Evolutionary conservation across 2,888 invertebrate genomes (phyloP), one percentile per base, ranked within the genome.

Genomic region (Drosophila putrida): DNA sequence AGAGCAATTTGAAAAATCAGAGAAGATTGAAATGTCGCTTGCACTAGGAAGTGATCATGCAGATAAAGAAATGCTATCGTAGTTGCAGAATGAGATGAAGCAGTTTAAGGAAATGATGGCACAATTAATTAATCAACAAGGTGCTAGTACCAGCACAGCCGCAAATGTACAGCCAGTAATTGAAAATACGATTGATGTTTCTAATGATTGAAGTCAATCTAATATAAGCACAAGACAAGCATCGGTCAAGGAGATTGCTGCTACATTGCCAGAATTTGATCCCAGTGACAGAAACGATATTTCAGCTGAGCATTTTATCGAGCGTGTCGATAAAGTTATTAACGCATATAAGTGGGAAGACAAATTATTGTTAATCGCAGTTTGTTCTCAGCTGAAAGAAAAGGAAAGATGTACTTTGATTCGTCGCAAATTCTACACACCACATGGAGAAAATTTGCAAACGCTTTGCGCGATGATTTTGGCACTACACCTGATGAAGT

Each of bases 241-340:
- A 44, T 35, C 44, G n/a, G 55, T 55, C 6, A 55, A 55, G 10
- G 13, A 55, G 20, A 55, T 55, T 6, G 13, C 43, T 3, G 44
- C 27, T 1, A 44, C 55, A 2, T 20, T 20, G 20, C 20, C 20
- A 20, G 20, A 20, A 3, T 20, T 20, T 20, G 20, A 20, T 3
- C 20, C 20, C 20, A 20, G 20, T 20, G 20, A 20, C 20, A 20
- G 3, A 3, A 20, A 20, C 20, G 20, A 2, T 20, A 20, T 20
- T 20, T 20, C 0, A 13, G 13, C 13, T 0, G 35, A 46, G n/a
- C 51, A 46, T 44, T 53, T 53, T 6, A 11, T 51, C 13, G 27
- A 51, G 13, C 51, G 38, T 11, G 41, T 53, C 41, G 31, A 59
- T 33, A 49, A 59, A 13, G 60, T 55, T 9, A 33, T 62, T 41